Conservation (phyloP, 1,140 invertebrate genomes). For the Drosophila persimilis region DNA sequence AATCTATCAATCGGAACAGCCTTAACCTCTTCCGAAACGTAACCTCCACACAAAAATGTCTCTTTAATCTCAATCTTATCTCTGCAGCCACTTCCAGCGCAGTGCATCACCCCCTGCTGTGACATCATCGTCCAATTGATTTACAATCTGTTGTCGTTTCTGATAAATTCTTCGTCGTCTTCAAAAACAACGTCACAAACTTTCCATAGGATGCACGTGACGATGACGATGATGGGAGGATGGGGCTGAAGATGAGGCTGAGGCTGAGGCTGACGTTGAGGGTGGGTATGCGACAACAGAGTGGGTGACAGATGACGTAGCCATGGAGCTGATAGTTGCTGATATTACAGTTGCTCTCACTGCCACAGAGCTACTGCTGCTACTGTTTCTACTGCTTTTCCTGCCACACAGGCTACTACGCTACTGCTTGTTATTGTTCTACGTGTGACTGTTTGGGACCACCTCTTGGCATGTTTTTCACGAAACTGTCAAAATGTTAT, state of each 20-base stretch:
- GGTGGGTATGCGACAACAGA: conserved; percentile 35
- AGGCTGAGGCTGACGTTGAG: background rate
- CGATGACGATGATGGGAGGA: conserved; percentile 34
- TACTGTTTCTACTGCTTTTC: conserved; percentile 10
- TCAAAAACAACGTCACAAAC: conserved; percentile 51
- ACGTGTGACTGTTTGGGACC: conserved; percentile 51
- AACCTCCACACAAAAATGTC: no score
- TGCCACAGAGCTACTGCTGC: no score
- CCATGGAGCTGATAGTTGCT: conserved; percentile 1
- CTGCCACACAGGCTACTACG: no score
- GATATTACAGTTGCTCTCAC: conserved; percentile 13
- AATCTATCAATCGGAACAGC: no score
- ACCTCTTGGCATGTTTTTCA: conserved; percentile 74
- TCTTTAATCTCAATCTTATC: conserved; percentile 21
- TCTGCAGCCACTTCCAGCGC: conserved; percentile 5
- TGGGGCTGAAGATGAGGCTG: background rate
- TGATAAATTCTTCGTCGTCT: conserved; percentile 45
- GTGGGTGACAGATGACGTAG: conserved; percentile 44
- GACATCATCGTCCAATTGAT: conserved; percentile 52
- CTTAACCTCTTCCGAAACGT: no score
- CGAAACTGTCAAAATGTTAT: conserved; percentile 77
- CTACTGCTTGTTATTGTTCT: conserved; percentile 13
- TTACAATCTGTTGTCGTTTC: conserved; percentile 58
- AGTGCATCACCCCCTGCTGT: conserved; percentile 12
- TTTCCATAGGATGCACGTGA: conserved; percentile 55